Evolutionary conservation across 2,888 invertebrate species (phyloP).

Genomic region (Parelbella ahira): DNA sequence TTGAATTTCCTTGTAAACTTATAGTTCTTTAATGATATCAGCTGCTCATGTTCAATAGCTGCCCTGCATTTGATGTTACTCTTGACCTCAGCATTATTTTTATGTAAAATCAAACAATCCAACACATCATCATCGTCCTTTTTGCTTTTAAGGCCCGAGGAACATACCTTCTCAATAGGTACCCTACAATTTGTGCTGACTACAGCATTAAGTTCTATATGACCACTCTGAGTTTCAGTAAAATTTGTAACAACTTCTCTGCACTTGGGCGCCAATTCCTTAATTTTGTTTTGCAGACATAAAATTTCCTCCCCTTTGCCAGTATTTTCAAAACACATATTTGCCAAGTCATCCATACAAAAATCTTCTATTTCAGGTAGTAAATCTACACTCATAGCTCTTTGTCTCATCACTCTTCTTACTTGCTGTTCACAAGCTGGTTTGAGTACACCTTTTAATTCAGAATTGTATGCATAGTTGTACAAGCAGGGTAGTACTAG

Average conservation of each 20-base stretch:
- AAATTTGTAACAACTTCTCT: slow-evolving; percentile 88
- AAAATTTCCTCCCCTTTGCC: slow-evolving; percentile 94
- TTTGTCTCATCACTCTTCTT: slow-evolving; percentile 93
- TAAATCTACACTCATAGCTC: slow-evolving; percentile 95
- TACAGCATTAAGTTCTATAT: slow-evolving; percentile 93
- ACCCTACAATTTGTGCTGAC: slow-evolving; percentile 90
- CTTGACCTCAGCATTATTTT: slow-evolving; percentile 91
- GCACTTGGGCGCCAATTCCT: slow-evolving; percentile 85
- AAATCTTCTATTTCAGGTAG: slow-evolving; percentile 96
- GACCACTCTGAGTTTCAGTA: slow-evolving; percentile 94
- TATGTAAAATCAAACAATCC: slow-evolving; percentile 95
- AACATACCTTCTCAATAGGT: slow-evolving; percentile 89
- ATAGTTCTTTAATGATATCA: slow-evolving; percentile 95
- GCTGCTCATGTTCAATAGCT: slow-evolving; percentile 98
- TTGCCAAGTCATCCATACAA: slow-evolving; percentile 92
- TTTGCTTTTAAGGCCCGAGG: slow-evolving; percentile 83
- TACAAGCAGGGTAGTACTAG: slow-evolving; percentile 95
- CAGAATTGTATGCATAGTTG: slow-evolving; percentile 82
- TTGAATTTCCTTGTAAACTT: slow-evolving; percentile 97
- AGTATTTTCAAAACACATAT: slow-evolving; percentile 90
- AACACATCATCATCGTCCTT: slow-evolving; percentile 94
- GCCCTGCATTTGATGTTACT: slow-evolving; percentile 91
- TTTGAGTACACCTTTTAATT: slow-evolving; percentile 74
- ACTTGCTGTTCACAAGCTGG: slow-evolving; percentile 88
- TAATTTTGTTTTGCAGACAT: slow-evolving; percentile 93